Conservation (phyloP, 2,113 vertebrate genomes). For the Chlorodrepanis virens region DNA sequence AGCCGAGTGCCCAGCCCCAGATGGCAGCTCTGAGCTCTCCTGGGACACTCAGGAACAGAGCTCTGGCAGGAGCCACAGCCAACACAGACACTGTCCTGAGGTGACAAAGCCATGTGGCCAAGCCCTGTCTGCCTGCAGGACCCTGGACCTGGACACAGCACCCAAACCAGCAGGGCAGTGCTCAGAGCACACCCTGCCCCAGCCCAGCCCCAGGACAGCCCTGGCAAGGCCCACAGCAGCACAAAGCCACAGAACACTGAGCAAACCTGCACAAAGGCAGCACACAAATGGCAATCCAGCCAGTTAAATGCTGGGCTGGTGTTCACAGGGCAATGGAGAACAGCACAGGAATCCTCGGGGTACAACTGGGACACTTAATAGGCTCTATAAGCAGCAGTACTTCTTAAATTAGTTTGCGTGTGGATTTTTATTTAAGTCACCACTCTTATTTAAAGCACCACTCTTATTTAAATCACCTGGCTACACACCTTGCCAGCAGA, state of each 20-base stretch:
- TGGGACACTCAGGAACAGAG: background rate
- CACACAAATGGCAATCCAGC: background rate
- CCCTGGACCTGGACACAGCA: background rate
- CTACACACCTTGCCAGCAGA: background rate
- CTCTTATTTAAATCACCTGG: background rate
- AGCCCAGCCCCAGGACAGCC: background rate
- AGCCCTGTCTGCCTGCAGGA: background rate
- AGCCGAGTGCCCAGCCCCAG: background rate
- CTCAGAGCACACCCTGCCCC: background rate
- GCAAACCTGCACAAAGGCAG: background rate
- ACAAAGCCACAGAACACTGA: background rate
- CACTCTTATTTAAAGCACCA: background rate
- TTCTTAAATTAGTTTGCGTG: background rate
- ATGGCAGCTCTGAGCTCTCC: background rate
- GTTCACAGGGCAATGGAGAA: background rate
- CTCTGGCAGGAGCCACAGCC: background rate
- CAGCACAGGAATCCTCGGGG: background rate
- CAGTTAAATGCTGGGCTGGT: background rate
- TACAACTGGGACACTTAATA: background rate
- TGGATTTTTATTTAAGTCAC: background rate
- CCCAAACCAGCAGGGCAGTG: no score
- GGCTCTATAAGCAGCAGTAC: background rate
- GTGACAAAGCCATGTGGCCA: background rate
- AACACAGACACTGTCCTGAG: no score
- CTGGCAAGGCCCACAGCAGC: background rate